These are phyloP conservation scores for Chiloscyllium punctatum DNA, from an alignment of 2,797 vertebrate genomes.

Conservation along the genomic window DNA sequence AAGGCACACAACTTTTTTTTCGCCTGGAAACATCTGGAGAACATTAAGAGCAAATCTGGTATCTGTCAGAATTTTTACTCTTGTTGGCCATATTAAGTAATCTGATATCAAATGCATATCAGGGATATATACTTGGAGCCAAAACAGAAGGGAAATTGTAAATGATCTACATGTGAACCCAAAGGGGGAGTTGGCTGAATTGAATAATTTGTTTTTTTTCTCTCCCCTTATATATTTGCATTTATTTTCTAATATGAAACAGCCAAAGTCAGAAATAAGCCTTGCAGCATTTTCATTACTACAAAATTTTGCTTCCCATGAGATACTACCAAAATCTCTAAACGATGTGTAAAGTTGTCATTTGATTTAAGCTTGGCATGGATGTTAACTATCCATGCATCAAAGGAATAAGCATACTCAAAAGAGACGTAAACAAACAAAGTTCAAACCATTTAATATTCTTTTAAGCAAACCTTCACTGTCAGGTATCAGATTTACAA, in stretches of 20 bases:
- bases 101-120: slow-evolving; percentile 23
- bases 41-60: slow-evolving; percentile 17
- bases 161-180: slow-evolving; percentile 6
- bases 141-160: slow-evolving; percentile 34
- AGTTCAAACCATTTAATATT: neutral
- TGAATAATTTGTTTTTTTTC: neutral
- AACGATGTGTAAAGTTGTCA: neutral
- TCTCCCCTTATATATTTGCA: neutral
- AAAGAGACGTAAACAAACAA: neutral
- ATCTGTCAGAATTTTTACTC: neutral
- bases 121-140: neutral
- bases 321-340: neutral
- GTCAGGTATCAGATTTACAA: neutral
- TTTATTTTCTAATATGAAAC: neutral
- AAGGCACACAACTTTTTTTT: neutral
- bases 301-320: neutral
- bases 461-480: neutral
- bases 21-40: slow-evolving; percentile 24
- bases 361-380: neutral
- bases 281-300: slow-evolving; percentile 12
- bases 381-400: neutral
- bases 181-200: slow-evolving; percentile 3
- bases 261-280: neutral
- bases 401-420: neutral
- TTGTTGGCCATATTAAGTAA: slow-evolving; percentile 7